Evolutionary conservation across 92 coral and sea anemone genomes (phyloP).

Genomic region (Nematostella vectensis): DNA sequence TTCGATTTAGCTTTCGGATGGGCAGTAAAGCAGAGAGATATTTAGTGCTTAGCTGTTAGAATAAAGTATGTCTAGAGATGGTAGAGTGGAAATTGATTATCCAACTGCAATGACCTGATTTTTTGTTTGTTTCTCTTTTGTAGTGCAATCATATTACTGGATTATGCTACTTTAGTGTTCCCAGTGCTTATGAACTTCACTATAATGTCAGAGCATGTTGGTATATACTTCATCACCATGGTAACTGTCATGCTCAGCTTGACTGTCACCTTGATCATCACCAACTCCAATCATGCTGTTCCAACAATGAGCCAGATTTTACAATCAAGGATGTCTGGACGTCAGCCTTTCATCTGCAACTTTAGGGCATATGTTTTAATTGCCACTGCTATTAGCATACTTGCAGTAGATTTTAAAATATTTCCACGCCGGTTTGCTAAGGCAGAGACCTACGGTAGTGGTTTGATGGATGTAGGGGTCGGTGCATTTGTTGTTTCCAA

Average conservation of each 20-base stretch:
- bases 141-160: slow-evolving; percentile 47
- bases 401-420: slow-evolving; percentile 84
- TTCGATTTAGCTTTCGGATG: too few relatives aligned
- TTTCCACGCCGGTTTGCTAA: slow-evolving; percentile 91
- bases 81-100: too few relatives aligned
- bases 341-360: slow-evolving; percentile 61
- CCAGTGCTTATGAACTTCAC: slow-evolving; percentile 67
- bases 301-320: background rate
- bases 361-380: slow-evolving; percentile 80
- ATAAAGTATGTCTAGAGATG: too few relatives aligned
- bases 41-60: too few relatives aligned
- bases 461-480: slow-evolving; percentile 93
- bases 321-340: slow-evolving; percentile 25
- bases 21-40: too few relatives aligned
- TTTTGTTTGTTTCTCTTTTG: too few relatives aligned
- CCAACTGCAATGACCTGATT: too few relatives aligned
- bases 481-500: slow-evolving; percentile 90
- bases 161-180: slow-evolving; percentile 37
- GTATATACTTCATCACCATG: slow-evolving; percentile 15
- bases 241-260: slow-evolving; percentile 10
- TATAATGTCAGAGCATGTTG: slow-evolving; percentile 52
- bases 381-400: slow-evolving; percentile 81
- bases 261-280: background rate
- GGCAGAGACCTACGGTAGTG: slow-evolving; percentile 92
- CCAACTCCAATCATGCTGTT: background rate